A percentile compares a stretch with the other conserved stretches of the same genome.
Conservation (phyloP, 2,888 invertebrate genomes). For the Cephus pulcher region DNA sequence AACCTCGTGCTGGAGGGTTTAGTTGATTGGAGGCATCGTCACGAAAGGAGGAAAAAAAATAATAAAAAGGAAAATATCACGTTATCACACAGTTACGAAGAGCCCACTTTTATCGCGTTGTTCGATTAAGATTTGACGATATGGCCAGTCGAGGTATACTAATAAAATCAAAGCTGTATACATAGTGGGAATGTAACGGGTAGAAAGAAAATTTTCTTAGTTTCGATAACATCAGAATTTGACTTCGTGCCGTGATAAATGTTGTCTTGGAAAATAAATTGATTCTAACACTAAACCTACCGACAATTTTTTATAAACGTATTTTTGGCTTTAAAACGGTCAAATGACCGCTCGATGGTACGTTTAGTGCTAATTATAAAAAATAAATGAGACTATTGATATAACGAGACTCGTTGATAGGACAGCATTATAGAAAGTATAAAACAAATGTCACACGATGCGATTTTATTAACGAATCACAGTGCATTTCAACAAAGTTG, state of each 20-base stretch:
- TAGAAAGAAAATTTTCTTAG: neutral
- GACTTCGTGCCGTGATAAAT: neutral
- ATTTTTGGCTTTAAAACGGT: too few relatives aligned
- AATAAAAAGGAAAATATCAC: neutral
- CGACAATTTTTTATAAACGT: too few relatives aligned
- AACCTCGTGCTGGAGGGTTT: neutral
- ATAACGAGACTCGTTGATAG: neutral
- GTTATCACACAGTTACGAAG: neutral
- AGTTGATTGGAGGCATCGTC: neutral
- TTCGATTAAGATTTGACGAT: neutral
- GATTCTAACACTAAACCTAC: neutral
- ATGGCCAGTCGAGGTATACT: neutral
- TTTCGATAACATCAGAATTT: neutral
- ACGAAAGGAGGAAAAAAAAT: neutral
- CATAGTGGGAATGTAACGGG: neutral
- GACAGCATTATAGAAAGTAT: neutral
- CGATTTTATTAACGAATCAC: neutral
- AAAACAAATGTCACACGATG: neutral
- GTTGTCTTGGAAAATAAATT: neutral
- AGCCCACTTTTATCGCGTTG: neutral
- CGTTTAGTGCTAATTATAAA: neutral
- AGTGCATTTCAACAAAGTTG: neutral
- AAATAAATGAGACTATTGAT: neutral
- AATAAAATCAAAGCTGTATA: neutral
- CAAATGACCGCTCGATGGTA: too few relatives aligned